These are phyloP conservation scores for Tragulus kanchil DNA, from an alignment of 2,113 vertebrate genomes.

Conservation along the genomic window DNA sequence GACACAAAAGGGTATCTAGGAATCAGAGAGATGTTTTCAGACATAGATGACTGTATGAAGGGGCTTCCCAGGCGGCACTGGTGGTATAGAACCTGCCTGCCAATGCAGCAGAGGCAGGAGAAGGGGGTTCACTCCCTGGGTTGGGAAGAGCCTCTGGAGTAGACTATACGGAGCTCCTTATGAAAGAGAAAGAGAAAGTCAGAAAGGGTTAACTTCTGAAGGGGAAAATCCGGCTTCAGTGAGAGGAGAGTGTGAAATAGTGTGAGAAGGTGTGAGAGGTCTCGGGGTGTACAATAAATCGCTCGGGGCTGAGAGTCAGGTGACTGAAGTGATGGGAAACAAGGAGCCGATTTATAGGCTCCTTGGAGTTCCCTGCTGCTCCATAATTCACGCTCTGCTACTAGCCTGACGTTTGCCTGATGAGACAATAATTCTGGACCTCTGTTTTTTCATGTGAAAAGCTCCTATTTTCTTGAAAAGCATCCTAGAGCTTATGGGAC, in stretches of 20 bases:
- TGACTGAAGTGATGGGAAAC: not conserved
- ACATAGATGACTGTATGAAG: accelerated
- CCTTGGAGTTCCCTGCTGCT: not conserved
- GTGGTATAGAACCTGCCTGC: not conserved
- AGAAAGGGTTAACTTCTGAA: not conserved
- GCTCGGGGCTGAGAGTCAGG: not conserved
- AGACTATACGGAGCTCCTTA: not conserved
- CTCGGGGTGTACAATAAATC: accelerated
- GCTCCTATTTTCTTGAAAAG: constrained; percentile 34
- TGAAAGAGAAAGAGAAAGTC: not conserved
- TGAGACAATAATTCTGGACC: constrained; percentile 35
- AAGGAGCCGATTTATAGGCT: not conserved
- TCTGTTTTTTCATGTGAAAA: constrained; percentile 45
- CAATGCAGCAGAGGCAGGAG: not conserved
- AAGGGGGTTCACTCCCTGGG: not conserved
- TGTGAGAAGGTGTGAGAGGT: not conserved
- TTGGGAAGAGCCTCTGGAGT: not conserved
- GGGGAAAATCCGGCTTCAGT: not conserved
- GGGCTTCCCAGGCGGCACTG: not conserved
- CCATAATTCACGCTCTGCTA: not conserved
- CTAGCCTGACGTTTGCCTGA: not conserved
- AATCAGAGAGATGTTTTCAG: not conserved
- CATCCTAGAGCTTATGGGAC: not conserved
- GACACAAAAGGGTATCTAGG: not conserved
- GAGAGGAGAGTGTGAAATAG: not conserved